Evolutionary conservation across 2,113 vertebrate species (phyloP).

Genomic region (Tringa solitaria): DNA sequence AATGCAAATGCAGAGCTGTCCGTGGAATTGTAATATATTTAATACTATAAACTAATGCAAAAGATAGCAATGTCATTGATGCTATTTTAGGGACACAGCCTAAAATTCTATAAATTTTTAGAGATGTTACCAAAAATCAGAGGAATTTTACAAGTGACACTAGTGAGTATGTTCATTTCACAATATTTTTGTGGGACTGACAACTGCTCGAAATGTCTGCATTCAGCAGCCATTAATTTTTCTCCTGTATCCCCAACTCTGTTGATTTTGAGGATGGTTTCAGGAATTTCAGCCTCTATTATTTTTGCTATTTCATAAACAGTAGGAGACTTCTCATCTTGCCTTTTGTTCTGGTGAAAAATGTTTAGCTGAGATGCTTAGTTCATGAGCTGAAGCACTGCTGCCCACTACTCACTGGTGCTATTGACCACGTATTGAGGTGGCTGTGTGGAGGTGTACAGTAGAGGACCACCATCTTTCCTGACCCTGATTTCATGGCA

Average conservation of each 20-base stretch:
- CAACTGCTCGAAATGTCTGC: neutral
- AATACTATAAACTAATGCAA: neutral
- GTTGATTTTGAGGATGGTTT: neutral
- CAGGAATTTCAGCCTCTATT: neutral
- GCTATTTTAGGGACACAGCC: conserved; percentile 11
- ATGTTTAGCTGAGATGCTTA: neutral
- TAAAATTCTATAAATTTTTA: neutral
- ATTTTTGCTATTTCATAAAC: neutral
- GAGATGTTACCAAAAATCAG: neutral
- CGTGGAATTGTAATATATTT: conserved; percentile 15
- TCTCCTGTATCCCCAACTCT: neutral
- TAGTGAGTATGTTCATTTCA: neutral
- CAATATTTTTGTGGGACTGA: neutral
- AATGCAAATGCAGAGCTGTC: conserved; percentile 40
- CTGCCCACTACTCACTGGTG: fast-evolving
- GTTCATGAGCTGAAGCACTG: neutral
- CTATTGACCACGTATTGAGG: neutral
- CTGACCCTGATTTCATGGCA: neutral
- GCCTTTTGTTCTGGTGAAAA: neutral
- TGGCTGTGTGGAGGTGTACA: neutral
- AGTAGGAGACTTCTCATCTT: neutral
- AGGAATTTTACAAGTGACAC: neutral
- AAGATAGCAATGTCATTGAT: neutral
- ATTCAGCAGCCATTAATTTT: neutral
- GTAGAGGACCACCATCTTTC: neutral